Conservation (phyloP, 1,140 invertebrate species). For the Physella acuta region DNA sequence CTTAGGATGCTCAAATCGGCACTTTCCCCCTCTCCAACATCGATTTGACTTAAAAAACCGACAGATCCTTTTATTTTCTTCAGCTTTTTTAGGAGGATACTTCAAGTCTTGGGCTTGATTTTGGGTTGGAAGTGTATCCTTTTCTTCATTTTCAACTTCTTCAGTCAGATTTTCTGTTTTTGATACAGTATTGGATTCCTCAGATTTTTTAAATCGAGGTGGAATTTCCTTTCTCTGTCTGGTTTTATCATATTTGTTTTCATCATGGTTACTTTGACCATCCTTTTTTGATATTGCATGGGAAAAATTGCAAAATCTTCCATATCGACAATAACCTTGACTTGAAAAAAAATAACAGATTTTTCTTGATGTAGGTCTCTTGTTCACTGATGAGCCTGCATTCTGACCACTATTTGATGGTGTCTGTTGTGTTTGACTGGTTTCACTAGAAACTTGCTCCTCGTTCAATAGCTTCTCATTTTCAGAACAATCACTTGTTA, state of each 20-base stretch:
- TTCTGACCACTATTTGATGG: slow-evolving; percentile 11
- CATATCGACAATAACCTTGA: slow-evolving; percentile 37
- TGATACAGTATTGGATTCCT: not conserved
- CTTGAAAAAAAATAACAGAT: slow-evolving; percentile 25
- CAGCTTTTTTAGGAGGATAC: not conserved
- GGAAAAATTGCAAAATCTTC: slow-evolving; percentile 36
- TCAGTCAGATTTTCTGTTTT: not conserved
- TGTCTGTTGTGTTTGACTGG: not conserved
- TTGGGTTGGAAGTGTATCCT: not conserved
- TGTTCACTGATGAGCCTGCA: slow-evolving; percentile 16
- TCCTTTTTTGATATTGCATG: slow-evolving; percentile 19
- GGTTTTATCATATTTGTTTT: not conserved
- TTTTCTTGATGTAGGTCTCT: not conserved
- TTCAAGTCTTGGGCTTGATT: too few relatives aligned
- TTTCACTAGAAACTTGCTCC: too few relatives aligned
- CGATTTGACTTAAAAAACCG: slow-evolving; percentile 29
- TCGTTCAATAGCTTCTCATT: too few relatives aligned
- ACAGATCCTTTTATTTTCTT: slow-evolving; percentile 25
- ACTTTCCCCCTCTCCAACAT: slow-evolving; percentile 32
- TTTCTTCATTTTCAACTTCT: not conserved
- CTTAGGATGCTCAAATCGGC: slow-evolving; percentile 29
- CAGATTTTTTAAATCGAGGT: slow-evolving; percentile 7
- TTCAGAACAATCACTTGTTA: too few relatives aligned
- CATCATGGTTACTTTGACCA: slow-evolving; percentile 6
- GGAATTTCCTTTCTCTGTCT: not conserved